Conservation (phyloP, 1,140 invertebrate genomes). For the Ericerus pela region DNA sequence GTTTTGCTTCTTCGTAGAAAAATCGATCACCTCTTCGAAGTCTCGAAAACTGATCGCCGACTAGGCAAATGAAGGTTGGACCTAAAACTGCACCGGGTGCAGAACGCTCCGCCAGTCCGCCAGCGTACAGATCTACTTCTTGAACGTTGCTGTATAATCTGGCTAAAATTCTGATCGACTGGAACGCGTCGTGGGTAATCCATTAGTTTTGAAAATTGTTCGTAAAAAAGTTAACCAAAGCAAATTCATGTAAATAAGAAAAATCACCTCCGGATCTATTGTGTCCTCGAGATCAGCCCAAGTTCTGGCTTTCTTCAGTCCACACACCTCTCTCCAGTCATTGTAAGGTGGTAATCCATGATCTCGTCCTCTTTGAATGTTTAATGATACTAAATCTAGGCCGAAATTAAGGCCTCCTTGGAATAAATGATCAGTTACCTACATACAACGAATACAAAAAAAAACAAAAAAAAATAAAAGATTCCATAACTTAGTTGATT, state of each 20-base stretch:
- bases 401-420: conserved; percentile 36
- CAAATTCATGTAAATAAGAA: not conserved
- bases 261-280: conserved; percentile 40
- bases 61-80: conserved; percentile 43
- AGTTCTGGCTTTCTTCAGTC: conserved; percentile 33
- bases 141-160: conserved; percentile 36
- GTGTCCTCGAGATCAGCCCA: conserved; percentile 40
- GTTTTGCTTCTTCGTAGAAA: conserved; percentile 38
- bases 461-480: not conserved
- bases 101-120: conserved; percentile 39
- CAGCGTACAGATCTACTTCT: conserved; percentile 50
- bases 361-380: conserved; percentile 53
- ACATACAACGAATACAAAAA: conserved; percentile 15
- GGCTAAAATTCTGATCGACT: conserved; percentile 31
- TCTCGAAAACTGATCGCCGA: conserved; percentile 44
- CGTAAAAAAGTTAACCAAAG: too few species aligned
- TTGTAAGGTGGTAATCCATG: conserved; percentile 53
- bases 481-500: too few species aligned
- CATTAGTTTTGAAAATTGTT: too few species aligned
- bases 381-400: conserved; percentile 50
- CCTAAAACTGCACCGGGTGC: conserved; percentile 38
- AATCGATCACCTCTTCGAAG: conserved; percentile 37
- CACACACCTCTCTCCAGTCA: conserved; percentile 47
- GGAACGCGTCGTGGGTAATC: conserved; percentile 15
- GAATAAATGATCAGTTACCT: conserved; percentile 47